A percentile compares a stretch with the other conserved stretches of the same genome.
Conservation (phyloP, 2,888 invertebrate species). For the Euphydryas editha region DNA sequence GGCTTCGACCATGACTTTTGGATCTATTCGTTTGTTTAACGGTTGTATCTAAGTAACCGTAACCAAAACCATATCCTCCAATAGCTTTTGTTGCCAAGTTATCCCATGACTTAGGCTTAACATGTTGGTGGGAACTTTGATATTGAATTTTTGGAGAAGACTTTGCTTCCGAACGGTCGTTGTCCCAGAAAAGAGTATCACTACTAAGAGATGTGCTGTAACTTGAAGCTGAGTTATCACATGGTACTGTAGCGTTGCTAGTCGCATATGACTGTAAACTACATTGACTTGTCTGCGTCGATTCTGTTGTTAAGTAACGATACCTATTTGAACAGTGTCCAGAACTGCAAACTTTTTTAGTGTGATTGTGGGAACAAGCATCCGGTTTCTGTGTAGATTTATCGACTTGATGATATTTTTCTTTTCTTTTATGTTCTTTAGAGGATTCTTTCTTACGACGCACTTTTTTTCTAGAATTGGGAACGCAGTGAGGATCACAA, state of each 20-base stretch:
- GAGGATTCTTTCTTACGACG: conserved; percentile 84
- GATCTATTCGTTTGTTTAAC: conserved; percentile 70
- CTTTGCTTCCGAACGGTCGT: conserved; percentile 71
- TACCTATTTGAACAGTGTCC: conserved; percentile 76
- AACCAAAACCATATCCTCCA: conserved; percentile 94
- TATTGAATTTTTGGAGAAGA: conserved; percentile 78
- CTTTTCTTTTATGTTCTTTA: conserved; percentile 86
- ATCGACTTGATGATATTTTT: conserved; percentile 82
- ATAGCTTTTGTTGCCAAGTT: conserved; percentile 93
- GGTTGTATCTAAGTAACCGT: conserved; percentile 90
- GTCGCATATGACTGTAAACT: conserved; percentile 93
- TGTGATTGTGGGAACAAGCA: conserved; percentile 73
- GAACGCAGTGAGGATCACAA: conserved; percentile 93
- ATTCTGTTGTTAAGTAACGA: conserved; percentile 86
- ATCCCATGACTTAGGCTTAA: conserved; percentile 95
- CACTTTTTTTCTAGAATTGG: conserved; percentile 81
- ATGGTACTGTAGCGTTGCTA: conserved; percentile 86
- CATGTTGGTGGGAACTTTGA: conserved; percentile 73
- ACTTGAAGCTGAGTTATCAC: conserved; percentile 89
- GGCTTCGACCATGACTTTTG: conserved; percentile 79
- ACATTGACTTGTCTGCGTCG: conserved; percentile 89
- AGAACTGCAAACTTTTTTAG: conserved; percentile 71
- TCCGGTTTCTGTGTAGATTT: conserved; percentile 76
- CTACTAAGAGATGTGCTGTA: conserved; percentile 94
- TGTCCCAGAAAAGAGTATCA: conserved; percentile 94